A percentile compares a stretch with the other conserved stretches of the same genome.
These are phyloP conservation scores for Ascidia mentula DNA, from an alignment of 23 tunicate genomes.

Conservation along the genomic window DNA sequence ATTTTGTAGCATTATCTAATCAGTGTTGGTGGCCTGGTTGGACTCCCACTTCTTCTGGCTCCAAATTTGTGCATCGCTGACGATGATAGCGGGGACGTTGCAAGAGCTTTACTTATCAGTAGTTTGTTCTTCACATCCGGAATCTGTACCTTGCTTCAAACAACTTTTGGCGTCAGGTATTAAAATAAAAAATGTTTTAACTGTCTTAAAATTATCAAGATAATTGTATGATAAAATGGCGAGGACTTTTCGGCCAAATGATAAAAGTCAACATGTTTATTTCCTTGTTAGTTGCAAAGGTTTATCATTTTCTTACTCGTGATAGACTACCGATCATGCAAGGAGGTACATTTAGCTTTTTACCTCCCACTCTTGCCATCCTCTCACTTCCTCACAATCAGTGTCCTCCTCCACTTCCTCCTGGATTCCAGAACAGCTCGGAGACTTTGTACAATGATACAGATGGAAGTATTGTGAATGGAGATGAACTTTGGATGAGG, in stretches of 20 bases:
- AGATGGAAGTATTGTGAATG: constrained; percentile 57
- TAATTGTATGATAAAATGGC: too few species aligned
- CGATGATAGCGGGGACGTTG: constrained; percentile 63
- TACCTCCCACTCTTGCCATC: constrained; percentile 67
- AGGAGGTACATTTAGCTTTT: constrained; percentile 61
- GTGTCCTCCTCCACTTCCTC: constrained; percentile 54
- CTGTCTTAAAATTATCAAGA: too few species aligned
- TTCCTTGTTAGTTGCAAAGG: too few species aligned
- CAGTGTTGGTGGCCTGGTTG: constrained; percentile 65
- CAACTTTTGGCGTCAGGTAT: constrained; percentile 81
- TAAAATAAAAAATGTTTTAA: too few species aligned
- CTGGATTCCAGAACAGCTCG: constrained; percentile 26
- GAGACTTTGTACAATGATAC: constrained; percentile 54
- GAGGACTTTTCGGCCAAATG: too few species aligned
- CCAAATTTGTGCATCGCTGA: constrained; percentile 51
- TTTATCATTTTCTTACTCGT: background rate
- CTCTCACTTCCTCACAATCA: constrained; percentile 60
- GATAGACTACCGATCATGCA: constrained; percentile 83
- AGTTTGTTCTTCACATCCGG: constrained; percentile 63
- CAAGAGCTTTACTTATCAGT: constrained; percentile 45
- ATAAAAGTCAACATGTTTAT: too few species aligned
- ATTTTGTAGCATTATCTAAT: constrained; percentile 64
- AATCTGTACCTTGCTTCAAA: constrained; percentile 68
- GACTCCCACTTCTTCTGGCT: constrained; percentile 63
- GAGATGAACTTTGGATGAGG: constrained; percentile 67